These are phyloP conservation scores for Taenioides sp. DNA, from an alignment of 2,797 vertebrate genomes.

Conservation along the genomic window DNA sequence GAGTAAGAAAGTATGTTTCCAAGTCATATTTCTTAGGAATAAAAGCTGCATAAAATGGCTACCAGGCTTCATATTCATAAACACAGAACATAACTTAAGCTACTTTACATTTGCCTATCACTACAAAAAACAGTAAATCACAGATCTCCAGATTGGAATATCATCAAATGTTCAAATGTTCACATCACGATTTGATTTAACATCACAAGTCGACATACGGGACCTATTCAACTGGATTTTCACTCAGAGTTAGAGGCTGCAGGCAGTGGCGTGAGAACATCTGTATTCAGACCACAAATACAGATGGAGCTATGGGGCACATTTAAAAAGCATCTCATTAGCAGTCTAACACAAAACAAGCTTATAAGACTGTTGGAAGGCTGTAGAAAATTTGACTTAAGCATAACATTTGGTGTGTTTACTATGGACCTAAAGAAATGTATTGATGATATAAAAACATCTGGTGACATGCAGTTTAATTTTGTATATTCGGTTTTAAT, in stretches of 20 bases:
- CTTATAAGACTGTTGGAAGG: neutral
- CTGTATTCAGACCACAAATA: conserved; percentile 46
- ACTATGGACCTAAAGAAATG: no score
- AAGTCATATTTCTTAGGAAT: no score
- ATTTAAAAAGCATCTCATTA: conserved; percentile 67
- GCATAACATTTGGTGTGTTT: neutral
- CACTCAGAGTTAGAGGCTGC: conserved; percentile 8
- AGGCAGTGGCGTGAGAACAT: conserved; percentile 27
- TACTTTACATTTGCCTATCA: no score
- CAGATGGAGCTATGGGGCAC: conserved; percentile 51
- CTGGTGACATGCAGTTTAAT: no score
- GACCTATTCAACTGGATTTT: conserved; percentile 28
- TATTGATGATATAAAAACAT: no score
- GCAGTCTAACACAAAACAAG: conserved; percentile 48
- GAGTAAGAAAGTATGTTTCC: no score
- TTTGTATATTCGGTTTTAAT: no score
- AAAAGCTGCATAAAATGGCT: no score
- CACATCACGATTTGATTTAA: neutral
- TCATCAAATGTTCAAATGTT: neutral
- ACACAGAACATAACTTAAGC: no score
- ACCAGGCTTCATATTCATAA: no score
- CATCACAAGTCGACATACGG: conserved; percentile 22
- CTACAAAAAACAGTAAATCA: no score
- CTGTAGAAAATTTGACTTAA: neutral
- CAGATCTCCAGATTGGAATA: no score